Evolutionary conservation across 1,140 invertebrate genomes (phyloP).

Genomic region (Sarcophaga bullata): DNA sequence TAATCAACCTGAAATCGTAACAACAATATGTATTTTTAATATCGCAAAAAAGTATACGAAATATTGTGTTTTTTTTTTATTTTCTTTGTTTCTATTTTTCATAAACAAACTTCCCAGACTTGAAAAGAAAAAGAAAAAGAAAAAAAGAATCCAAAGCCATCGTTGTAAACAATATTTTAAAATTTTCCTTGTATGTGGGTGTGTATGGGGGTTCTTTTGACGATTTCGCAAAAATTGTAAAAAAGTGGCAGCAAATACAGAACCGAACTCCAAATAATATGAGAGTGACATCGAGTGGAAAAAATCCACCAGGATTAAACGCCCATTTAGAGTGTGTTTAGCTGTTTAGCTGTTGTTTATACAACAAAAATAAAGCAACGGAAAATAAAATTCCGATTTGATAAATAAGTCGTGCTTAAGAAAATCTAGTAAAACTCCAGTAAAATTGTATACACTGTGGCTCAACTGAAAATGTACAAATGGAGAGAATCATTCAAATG

Average conservation of each 20-base stretch:
- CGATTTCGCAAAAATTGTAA: slow-evolving; percentile 10
- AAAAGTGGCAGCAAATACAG: neutral
- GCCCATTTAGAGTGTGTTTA: slow-evolving; percentile 23
- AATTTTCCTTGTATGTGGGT: neutral
- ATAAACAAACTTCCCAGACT: slow-evolving; percentile 14
- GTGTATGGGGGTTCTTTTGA: neutral
- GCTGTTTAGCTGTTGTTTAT: slow-evolving; percentile 21
- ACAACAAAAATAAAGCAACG: neutral
- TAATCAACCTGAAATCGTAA: slow-evolving; percentile 5
- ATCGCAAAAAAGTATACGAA: too few species aligned
- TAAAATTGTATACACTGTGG: neutral
- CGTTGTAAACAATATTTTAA: too few species aligned
- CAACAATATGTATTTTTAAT: neutral
- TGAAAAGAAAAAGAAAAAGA: neutral
- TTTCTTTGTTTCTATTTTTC: neutral
- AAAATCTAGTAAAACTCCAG: neutral
- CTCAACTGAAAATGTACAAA: neutral
- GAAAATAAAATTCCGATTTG: neutral
- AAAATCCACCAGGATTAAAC: slow-evolving; percentile 35
- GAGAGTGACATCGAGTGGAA: neutral
- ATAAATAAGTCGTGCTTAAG: neutral
- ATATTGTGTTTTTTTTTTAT: too few species aligned
- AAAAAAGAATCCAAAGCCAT: too few species aligned
- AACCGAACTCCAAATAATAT: slow-evolving; percentile 11
- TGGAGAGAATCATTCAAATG: too few species aligned